Conservation (phyloP, 2,888 invertebrate species). For the Sisyra terminalis region DNA sequence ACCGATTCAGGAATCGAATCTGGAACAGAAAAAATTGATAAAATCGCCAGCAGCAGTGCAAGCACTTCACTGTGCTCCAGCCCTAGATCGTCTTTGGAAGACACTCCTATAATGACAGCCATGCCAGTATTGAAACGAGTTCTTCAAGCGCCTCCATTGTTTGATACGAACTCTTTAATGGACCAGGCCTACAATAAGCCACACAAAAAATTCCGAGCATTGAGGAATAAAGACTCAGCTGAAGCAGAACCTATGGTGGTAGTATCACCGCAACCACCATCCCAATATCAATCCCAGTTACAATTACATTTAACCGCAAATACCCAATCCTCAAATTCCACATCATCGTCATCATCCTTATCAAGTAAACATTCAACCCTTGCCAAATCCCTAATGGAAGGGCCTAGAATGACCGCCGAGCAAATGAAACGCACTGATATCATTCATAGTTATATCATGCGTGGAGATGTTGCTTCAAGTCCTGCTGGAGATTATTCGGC, state of each 20-base stretch:
- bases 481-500: conserved; percentile 18
- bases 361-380: conserved; percentile 81
- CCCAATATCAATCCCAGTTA: conserved; percentile 13
- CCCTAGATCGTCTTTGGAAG: conserved; percentile 69
- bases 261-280: conserved; percentile 10
- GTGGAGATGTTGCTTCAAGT: conserved; percentile 39
- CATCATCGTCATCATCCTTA: conserved; percentile 38
- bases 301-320: conserved; percentile 20
- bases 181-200: conserved; percentile 83
- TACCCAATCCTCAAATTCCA: conserved; percentile 19
- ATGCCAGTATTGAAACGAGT: conserved; percentile 91
- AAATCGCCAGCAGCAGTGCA: conserved; percentile 35
- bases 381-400: conserved; percentile 80
- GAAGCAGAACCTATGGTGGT: conserved; percentile 54
- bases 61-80: conserved; percentile 68
- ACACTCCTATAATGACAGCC: conserved; percentile 56
- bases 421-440: conserved; percentile 84
- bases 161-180: conserved; percentile 81
- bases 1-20: conserved; percentile 90
- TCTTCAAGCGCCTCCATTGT: conserved; percentile 79
- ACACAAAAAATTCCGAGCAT: conserved; percentile 85
- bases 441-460: conserved; percentile 83
- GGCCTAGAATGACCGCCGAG: conserved; percentile 86
- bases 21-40: conserved; percentile 75
- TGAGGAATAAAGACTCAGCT: conserved; percentile 59